These are phyloP conservation scores for Struthidea cinerea DNA, from an alignment of 2,113 vertebrate species.

Conservation along the genomic window DNA sequence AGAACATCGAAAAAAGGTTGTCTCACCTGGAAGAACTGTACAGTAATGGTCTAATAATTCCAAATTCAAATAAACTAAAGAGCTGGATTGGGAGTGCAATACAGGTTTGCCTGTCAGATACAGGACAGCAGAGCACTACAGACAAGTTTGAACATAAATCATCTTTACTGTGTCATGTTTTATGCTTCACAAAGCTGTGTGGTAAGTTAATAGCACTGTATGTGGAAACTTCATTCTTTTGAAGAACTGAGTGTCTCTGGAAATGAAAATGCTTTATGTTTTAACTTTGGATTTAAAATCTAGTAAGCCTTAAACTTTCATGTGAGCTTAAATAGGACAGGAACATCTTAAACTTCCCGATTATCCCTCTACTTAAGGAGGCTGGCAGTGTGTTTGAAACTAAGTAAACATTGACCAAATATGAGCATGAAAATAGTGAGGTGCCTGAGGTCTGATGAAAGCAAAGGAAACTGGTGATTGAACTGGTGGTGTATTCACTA, in stretches of 20 bases:
- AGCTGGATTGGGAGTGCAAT: background rate
- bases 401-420: conserved; percentile 54
- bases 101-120: background rate
- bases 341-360: background rate
- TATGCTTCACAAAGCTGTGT: background rate
- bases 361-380: background rate
- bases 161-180: background rate
- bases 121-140: background rate
- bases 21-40: background rate
- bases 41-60: background rate
- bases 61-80: background rate
- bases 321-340: background rate
- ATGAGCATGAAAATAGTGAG: conserved; percentile 40
- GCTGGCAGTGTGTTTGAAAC: background rate
- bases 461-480: background rate
- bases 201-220: background rate
- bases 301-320: background rate
- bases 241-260: background rate
- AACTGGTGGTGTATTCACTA: background rate
- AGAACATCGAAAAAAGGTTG: background rate
- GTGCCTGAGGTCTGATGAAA: background rate
- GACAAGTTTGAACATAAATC: background rate
- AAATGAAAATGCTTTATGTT: background rate
- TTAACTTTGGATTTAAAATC: background rate
- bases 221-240: conserved; percentile 6